phyloP scores from a whole-genome alignment of 2,797 vertebrate genomes.

The Leontopithecus rosalia region DNA sequence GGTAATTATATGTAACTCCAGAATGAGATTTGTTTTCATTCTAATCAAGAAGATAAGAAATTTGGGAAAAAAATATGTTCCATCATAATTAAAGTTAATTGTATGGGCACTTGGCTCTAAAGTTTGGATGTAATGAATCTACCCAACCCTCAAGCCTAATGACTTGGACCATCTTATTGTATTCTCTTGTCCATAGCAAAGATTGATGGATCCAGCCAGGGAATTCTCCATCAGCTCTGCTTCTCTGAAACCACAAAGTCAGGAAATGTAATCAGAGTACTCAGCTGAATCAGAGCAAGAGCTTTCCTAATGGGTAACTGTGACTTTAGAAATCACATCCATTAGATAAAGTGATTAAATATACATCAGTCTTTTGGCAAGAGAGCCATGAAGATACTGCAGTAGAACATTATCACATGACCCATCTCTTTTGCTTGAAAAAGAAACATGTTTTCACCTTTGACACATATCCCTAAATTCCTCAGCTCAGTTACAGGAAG shows the following conservation, averaged over 20 bases:
- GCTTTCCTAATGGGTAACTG: slow-evolving; percentile 74
- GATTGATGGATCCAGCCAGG: slow-evolving; percentile 51
- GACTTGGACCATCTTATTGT: not conserved
- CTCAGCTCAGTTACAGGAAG: not conserved
- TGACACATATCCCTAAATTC: not conserved
- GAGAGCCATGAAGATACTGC: slow-evolving; percentile 42
- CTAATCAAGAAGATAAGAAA: not conserved
- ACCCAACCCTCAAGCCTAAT: slow-evolving; percentile 41
- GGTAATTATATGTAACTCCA: not conserved
- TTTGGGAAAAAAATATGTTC: not conserved
- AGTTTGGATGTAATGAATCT: not conserved
- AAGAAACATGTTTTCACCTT: slow-evolving; percentile 52
- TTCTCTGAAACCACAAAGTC: slow-evolving; percentile 77
- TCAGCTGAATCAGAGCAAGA: slow-evolving; percentile 67
- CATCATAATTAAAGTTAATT: not conserved
- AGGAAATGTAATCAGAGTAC: slow-evolving; percentile 77
- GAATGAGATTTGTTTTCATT: not conserved
- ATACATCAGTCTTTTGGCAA: slow-evolving; percentile 77
- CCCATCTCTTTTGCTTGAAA: slow-evolving; percentile 1
- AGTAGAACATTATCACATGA: not conserved
- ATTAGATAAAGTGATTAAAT: slow-evolving; percentile 80
- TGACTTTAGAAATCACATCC: slow-evolving; percentile 75
- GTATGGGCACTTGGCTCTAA: not conserved
- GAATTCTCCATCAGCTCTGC: slow-evolving; percentile 58
- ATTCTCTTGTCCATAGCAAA: slow-evolving; percentile 7